A percentile compares a stretch with the other conserved stretches of the same genome.
Conservation (phyloP, 2,797 vertebrate genomes). For the Hipposideros larvatus region DNA sequence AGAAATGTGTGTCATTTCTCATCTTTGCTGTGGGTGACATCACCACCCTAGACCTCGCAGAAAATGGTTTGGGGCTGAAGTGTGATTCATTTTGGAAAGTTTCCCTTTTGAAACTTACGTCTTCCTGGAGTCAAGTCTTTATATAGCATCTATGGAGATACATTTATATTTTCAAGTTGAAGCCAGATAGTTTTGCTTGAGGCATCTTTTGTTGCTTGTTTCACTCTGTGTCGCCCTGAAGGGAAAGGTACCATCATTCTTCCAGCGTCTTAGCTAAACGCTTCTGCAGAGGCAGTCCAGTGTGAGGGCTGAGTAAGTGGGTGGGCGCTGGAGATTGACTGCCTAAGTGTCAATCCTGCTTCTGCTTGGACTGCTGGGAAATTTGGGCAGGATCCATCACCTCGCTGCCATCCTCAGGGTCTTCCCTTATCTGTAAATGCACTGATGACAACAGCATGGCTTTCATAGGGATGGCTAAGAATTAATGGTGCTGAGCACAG, state of each 20-base stretch:
- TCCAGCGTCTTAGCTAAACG: not conserved
- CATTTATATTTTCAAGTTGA: not conserved
- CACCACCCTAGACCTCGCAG: not conserved
- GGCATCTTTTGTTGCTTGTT: slow-evolving; percentile 11
- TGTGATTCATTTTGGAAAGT: not conserved
- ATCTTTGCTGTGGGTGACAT: not conserved
- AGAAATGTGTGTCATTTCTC: slow-evolving; percentile 1
- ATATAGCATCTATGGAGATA: not conserved
- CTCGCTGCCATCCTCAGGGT: not conserved
- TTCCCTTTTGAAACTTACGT: slow-evolving; percentile 2
- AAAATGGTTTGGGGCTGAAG: not conserved
- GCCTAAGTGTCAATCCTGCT: not conserved
- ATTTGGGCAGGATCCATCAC: not conserved
- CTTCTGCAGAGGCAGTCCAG: not conserved
- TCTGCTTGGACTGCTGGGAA: not conserved
- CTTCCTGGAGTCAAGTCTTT: slow-evolving; percentile 2
- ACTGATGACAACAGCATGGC: not conserved
- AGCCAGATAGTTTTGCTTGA: not conserved
- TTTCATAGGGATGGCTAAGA: not conserved
- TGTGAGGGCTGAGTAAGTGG: not conserved
- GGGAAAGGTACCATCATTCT: not conserved
- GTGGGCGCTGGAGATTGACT: not conserved
- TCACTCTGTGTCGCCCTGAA: not conserved
- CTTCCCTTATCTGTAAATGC: not conserved
- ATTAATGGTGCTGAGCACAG: not conserved